Conservation (phyloP, 2,113 vertebrate genomes). For the Columba livia region DNA sequence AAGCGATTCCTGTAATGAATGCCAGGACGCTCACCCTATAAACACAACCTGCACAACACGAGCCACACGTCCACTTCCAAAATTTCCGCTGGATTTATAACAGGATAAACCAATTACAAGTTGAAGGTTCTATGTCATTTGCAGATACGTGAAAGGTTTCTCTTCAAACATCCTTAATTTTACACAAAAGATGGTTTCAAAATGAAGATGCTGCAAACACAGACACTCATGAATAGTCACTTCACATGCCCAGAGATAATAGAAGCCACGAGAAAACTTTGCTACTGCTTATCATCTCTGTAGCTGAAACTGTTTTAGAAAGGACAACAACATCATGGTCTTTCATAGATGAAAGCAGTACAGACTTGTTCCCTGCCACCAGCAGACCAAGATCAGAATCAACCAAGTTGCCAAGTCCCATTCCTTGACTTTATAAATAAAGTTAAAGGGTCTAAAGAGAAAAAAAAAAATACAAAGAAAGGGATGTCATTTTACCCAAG, state of each 20-base stretch:
- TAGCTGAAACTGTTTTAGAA: not conserved
- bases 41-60: not conserved
- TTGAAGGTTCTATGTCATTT: not conserved
- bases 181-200: not conserved
- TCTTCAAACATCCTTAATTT: not conserved
- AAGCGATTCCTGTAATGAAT: slow-evolving; percentile 35
- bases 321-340: not conserved
- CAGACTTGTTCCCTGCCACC: not conserved
- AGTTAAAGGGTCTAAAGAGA: not conserved
- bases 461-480: not conserved
- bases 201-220: not conserved
- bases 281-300: not conserved
- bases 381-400: not conserved
- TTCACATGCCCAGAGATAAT: not conserved
- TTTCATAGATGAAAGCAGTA: not conserved
- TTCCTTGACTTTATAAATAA: not conserved
- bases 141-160: not conserved
- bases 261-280: not conserved
- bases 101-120: not conserved
- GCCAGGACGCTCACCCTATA: not conserved
- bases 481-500: not conserved
- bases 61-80: not conserved
- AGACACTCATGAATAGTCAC: not conserved
- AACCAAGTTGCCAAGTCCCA: not conserved
- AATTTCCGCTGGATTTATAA: not conserved